Evolutionary conservation across 2,888 invertebrate species (phyloP).

Genomic region (Cryptocephalus primarius): DNA sequence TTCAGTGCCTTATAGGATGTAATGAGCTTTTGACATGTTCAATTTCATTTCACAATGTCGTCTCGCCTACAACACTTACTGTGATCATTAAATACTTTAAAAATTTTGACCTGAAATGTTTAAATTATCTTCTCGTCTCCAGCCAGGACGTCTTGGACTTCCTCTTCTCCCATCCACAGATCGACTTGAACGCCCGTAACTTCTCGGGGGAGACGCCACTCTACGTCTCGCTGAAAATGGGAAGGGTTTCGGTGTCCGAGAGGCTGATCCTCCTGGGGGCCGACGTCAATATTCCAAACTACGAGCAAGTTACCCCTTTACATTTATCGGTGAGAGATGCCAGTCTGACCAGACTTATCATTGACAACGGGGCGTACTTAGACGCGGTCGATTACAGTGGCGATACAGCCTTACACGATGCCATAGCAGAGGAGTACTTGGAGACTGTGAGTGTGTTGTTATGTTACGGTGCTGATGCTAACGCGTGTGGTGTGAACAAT

Average conservation of each 20-base stretch:
- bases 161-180: slow-evolving; percentile 14
- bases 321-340: slow-evolving; percentile 18
- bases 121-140: slow-evolving; percentile 2
- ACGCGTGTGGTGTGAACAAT: slow-evolving; percentile 13
- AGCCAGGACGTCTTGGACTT: slow-evolving; percentile 20
- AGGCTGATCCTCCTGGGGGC: slow-evolving; percentile 18
- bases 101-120: neutral
- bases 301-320: slow-evolving; percentile 19
- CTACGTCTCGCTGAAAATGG: slow-evolving; percentile 14
- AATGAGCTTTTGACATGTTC: too few relatives aligned
- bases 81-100: too few relatives aligned
- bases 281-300: slow-evolving; percentile 19
- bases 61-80: too few relatives aligned
- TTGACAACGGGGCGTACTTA: slow-evolving; percentile 21
- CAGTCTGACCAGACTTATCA: slow-evolving; percentile 15
- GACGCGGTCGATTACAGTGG: slow-evolving; percentile 19
- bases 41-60: too few relatives aligned
- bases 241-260: slow-evolving; percentile 10
- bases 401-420: slow-evolving; percentile 23
- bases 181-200: slow-evolving; percentile 18
- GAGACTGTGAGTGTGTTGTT: slow-evolving; percentile 24
- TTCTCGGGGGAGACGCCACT: slow-evolving; percentile 22
- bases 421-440: slow-evolving; percentile 14
- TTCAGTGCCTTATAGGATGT: too few relatives aligned
- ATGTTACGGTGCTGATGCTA: slow-evolving; percentile 23